Conservation (phyloP, 2,797 vertebrate genomes). For the Onychomys arenicola region DNA sequence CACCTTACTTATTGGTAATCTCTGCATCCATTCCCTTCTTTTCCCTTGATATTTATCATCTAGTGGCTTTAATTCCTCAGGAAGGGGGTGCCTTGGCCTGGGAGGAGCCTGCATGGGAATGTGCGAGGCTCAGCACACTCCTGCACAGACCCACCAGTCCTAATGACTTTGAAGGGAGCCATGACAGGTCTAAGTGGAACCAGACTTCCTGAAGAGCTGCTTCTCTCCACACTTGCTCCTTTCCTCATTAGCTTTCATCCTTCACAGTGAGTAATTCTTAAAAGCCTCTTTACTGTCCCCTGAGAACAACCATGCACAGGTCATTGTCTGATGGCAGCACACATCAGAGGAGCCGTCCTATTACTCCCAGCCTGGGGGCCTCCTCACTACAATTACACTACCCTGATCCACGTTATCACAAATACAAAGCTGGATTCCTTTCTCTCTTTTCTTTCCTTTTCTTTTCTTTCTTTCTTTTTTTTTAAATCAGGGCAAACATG, state of each 20-base stretch:
- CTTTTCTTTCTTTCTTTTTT: not conserved
- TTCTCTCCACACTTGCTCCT: constrained; percentile 78
- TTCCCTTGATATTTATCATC: not conserved
- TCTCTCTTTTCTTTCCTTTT: not conserved
- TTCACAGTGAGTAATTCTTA: constrained; percentile 85
- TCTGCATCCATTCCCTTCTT: not conserved
- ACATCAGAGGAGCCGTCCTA: constrained; percentile 86
- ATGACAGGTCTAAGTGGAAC: constrained; percentile 50
- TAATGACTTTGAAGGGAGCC: constrained; percentile 16
- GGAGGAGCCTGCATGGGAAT: not conserved
- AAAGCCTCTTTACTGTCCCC: constrained; percentile 87
- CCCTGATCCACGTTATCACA: constrained; percentile 85
- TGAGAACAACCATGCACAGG: constrained; percentile 83
- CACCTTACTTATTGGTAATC: not conserved
- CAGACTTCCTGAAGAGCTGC: constrained; percentile 67
- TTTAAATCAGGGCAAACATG: constrained; percentile 87
- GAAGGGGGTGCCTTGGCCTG: not conserved
- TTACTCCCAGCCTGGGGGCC: constrained; percentile 85
- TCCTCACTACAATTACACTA: constrained; percentile 87
- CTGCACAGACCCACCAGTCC: not conserved
- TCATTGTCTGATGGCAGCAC: constrained; percentile 85
- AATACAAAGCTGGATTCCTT: constrained; percentile 84
- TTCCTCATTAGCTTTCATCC: constrained; percentile 87
- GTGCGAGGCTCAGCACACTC: rapidly evolving
- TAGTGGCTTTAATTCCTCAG: not conserved